Evolutionary conservation across 2,888 invertebrate genomes (phyloP), one percentile per base, ranked within the genome.

Genomic region (Creontiades dilutus): DNA sequence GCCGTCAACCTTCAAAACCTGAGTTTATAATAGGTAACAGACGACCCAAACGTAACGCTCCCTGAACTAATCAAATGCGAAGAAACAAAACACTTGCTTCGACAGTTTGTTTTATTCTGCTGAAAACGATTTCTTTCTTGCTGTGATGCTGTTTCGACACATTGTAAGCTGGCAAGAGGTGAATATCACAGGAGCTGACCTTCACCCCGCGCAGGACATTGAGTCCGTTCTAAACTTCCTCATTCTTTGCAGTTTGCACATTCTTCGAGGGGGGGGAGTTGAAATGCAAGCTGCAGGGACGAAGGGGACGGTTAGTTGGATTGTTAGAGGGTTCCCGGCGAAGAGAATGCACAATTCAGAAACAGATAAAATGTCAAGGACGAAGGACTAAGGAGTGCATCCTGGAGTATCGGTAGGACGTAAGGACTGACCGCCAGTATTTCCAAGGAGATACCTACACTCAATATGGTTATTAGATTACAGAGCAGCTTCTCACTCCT

Each of bases 1-100:
- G 37, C 85, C 57, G 57, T 61, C 57, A 85, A 57, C 85, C 61
- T 85, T 85, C 85, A 61, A 57, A 85, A 85, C 85, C 61, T 85
- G 52, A 61, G 78, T 80, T 46, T 85, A 61, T 82, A 82, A 82
- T 52, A 82, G 52, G 55, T 48, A 52, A 68, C 52, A 52, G 47
- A 52, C n/a, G 52, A 82, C 82, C 23, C 52, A 82, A 82, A 82
- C 80, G 37, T 80, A 14, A 81, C 48, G 52, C 52, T 52, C 23
- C 48, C 82, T 23, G 11, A 82, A 82, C 82, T 80, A 80, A 52
- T 82, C 13, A 23, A 52, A 23, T 46, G 37, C 7, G 19, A 82
- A 52, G 3, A 78, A 82, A 82, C 82, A 82, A 82, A 48, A 23
- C 2, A 37, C 23, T 68, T 68, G 23, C 68, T 68, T 23, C 23